Base-by-base conservation (phyloP, 2,888 invertebrate genomes). In the Callinectes sapidus region DNA sequence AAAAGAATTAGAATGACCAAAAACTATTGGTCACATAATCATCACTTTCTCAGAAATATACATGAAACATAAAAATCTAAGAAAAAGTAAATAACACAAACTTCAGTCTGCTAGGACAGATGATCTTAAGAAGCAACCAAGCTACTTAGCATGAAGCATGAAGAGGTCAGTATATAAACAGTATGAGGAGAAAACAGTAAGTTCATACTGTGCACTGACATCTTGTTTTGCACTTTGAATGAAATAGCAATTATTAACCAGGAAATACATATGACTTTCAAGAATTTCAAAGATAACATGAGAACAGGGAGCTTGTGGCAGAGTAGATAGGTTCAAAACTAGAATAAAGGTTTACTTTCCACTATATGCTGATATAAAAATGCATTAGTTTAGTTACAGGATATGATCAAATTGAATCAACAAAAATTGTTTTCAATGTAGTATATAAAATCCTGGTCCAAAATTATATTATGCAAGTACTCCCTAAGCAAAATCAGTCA, bases 271-370 rank as follows among this genome's bases (percentile, higher is more conserved):
- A 48, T 61, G 61, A 61, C 18, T 61, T 61, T 61, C 23, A 23
- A 18, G 18, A 61, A 61, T 61, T 61, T 61, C 5, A 18, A 61
- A 61, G 23, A 23, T 61, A 61, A 23, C 23, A 23, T 61, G 61
- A 86, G 86, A 86, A 86, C n/a, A 86, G n/a, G 86, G 42, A 86
- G 86, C 48, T 39, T 86, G 86, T 48, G n/a, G 86, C 42, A 48
- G 86, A 48, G 86, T 48, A 86, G 39, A 48, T 86, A 14, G 14
- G 39, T 86, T 86, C 42, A 86, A 86, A 42, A 48, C 42, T 86
- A 16, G 86, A 86, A 39, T 86, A n/a, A 86, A 86, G 32, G 28
- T 86, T 39, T 35, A 42, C 3, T 35, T 86, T 39, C 86, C 39
- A 42, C 23, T 86, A 6, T n/a, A 48, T 86, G 42, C 13, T 39